Base-by-base conservation (phyloP, 2,113 vertebrate species). In the Henicopernis longicauda region DNA sequence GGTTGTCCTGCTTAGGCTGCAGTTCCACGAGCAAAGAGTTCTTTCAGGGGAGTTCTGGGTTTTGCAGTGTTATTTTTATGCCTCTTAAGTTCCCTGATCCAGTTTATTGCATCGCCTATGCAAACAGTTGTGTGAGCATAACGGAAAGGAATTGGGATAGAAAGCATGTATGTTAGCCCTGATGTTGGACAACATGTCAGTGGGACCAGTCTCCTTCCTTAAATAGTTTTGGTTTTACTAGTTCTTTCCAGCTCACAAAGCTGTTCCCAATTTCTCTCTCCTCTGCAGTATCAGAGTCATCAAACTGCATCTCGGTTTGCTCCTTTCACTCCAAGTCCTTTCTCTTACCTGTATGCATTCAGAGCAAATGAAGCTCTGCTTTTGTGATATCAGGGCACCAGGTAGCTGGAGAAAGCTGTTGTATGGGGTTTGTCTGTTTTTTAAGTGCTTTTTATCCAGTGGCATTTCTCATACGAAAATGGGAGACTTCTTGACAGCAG, bases 141-240 rank as follows among this genome's bases (percentile, higher is more conserved):
- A 45, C 0, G 0, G 54, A 78, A 47, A 62, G 45, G n/a, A 82
- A 21, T 40, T 86, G 36, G 32, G 21, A 32, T 29, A n/a, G n/a
- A 69, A 85, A 61, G 34, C 13, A 2, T 31, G 2, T 85, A 1
- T 55, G 31, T 72, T 94, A 72, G 22, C 34, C 29, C 26, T 80
- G 22, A 8, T 32, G 21, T 36, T 73, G 58, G 34, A 26, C 69
- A 74, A 9, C 26, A 7, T 40, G 50, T 69, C 52, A 44, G n/a
- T 57, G 49, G 36, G 26, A 61, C 23, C 61, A 52, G 15, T 44
- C 22, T 73, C 20, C 34, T 65, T 57, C 79, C 10, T 61, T 58
- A 40, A 49, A 29, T 22, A 27, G 62, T 72, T 79, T 61, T 65
- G 16, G 12, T 20, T 79, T 89, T 70, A 25, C 11, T 44, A 21